A percentile compares a stretch with the other conserved stretches of the same genome.
Evolutionary conservation across 2,113 vertebrate genomes (phyloP).

Genomic region (Lepisosteus osseus): DNA sequence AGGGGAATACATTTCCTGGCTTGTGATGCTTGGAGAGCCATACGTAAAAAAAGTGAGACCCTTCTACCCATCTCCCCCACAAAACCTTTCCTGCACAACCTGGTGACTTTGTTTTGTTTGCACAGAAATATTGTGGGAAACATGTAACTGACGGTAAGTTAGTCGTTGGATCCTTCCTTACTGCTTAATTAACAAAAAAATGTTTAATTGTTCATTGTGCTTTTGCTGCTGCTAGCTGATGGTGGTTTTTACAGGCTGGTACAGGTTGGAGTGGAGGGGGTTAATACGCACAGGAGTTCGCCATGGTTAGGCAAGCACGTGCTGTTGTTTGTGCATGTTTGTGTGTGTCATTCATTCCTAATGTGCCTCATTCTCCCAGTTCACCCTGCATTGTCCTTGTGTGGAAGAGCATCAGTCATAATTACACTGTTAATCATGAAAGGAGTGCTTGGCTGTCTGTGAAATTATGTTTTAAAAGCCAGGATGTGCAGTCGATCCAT

Average conservation of each 20-base stretch:
- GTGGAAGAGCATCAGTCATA: conserved; percentile 18
- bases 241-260: not conserved
- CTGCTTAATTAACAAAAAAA: not conserved
- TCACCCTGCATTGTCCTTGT: conserved; percentile 32
- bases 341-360: conserved; percentile 44
- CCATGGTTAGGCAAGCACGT: conserved; percentile 56
- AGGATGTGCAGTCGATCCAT: too few species aligned
- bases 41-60: conserved; percentile 32
- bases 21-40: conserved; percentile 24
- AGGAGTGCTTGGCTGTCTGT: conserved; percentile 28
- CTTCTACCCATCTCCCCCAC: conserved; percentile 15
- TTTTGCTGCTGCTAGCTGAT: conserved; percentile 47
- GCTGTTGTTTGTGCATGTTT: conserved; percentile 36
- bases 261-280: conserved; percentile 23
- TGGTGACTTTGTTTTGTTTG: conserved; percentile 36
- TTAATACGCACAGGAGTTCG: conserved; percentile 35
- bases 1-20: conserved; percentile 39
- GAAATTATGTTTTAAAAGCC: conserved; percentile 14
- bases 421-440: too few species aligned
- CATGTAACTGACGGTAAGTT: conserved; percentile 58
- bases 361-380: conserved; percentile 29
- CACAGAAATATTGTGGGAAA: conserved; percentile 67
- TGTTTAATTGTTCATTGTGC: conserved; percentile 42
- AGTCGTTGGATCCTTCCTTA: conserved; percentile 44
- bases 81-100: conserved; percentile 7